Evolutionary conservation across 2,797 vertebrate genomes (phyloP).

Genomic region (Mus minutoides): DNA sequence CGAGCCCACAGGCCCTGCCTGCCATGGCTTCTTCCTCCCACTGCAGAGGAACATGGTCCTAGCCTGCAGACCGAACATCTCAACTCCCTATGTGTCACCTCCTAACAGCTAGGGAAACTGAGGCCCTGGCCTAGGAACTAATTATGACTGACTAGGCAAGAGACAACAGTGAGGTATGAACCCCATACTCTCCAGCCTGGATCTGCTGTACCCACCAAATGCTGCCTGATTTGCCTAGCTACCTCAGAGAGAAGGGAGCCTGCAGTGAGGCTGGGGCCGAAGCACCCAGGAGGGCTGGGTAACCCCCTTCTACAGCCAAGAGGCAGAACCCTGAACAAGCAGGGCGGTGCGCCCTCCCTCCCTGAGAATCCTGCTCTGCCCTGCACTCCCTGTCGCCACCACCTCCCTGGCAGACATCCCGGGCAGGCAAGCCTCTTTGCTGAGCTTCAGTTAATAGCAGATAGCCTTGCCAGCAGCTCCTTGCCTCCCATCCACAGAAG

Average conservation of each 20-base stretch:
- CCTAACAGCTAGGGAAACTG: neutral
- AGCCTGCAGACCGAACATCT: neutral
- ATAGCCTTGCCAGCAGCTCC: neutral
- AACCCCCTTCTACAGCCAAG: neutral
- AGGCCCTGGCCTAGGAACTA: neutral
- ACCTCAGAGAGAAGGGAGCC: neutral
- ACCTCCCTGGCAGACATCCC: conserved; percentile 7
- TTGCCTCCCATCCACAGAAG: neutral
- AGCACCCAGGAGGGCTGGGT: neutral
- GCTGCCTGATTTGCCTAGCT: neutral
- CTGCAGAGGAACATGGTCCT: neutral
- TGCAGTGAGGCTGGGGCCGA: neutral
- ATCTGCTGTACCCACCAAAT: neutral
- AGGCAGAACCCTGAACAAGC: neutral
- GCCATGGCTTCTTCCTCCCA: neutral
- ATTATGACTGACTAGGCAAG: neutral
- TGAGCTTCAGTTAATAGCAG: neutral
- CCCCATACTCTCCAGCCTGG: rapidly evolving
- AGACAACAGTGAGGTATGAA: neutral
- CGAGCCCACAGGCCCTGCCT: neutral
- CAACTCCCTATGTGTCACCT: neutral
- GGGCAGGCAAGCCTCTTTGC: neutral
- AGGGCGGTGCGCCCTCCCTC: neutral
- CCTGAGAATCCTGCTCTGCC: neutral
- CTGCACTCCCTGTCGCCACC: neutral